Percentiles rank a stretch among this genome's conserved stretches.
These are phyloP conservation scores for Paedocypris micromegethes DNA, from an alignment of 2,797 vertebrate species.

Conservation along the genomic window DNA sequence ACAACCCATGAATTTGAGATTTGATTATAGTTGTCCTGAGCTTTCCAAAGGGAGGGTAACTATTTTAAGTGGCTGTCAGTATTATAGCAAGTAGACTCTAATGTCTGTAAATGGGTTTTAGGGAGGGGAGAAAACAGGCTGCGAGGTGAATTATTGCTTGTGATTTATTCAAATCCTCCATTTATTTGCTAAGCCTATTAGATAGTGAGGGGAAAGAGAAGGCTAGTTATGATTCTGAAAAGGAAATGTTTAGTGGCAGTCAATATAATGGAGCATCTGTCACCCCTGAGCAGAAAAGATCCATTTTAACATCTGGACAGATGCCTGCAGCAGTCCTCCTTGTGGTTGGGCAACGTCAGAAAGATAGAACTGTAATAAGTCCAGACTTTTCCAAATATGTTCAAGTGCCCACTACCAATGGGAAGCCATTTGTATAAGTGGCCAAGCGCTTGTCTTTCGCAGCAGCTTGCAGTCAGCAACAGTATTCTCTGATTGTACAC, in stretches of 20 bases:
- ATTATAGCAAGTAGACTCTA: slow-evolving; percentile 54
- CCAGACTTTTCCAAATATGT: slow-evolving; percentile 14
- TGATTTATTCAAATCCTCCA: slow-evolving; percentile 72
- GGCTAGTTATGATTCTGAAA: slow-evolving; percentile 61
- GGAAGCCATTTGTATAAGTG: slow-evolving; percentile 17
- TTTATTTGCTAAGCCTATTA: slow-evolving; percentile 73
- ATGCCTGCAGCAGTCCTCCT: slow-evolving; percentile 49
- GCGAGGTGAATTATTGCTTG: slow-evolving; percentile 60
- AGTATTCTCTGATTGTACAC: slow-evolving; percentile 25
- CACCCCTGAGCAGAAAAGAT: slow-evolving; percentile 60
- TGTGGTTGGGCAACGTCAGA: slow-evolving; percentile 43
- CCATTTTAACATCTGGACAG: slow-evolving; percentile 56
- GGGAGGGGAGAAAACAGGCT: slow-evolving; percentile 47
- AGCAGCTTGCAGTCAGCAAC: slow-evolving; percentile 25
- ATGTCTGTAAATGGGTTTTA: slow-evolving; percentile 55
- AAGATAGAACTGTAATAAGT: slow-evolving; percentile 34
- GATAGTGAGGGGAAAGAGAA: slow-evolving; percentile 56
- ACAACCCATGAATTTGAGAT: slow-evolving; percentile 25
- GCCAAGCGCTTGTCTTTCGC: slow-evolving; percentile 32
- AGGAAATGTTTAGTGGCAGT: slow-evolving; percentile 57
- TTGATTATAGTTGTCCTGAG: slow-evolving; percentile 35
- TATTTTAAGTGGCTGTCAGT: slow-evolving; percentile 50
- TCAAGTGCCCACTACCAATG: slow-evolving; percentile 14
- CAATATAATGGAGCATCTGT: slow-evolving; percentile 66
- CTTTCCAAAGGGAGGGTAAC: slow-evolving; percentile 49